Conservation (phyloP, 2,113 vertebrate genomes). For the Pagrus major region DNA sequence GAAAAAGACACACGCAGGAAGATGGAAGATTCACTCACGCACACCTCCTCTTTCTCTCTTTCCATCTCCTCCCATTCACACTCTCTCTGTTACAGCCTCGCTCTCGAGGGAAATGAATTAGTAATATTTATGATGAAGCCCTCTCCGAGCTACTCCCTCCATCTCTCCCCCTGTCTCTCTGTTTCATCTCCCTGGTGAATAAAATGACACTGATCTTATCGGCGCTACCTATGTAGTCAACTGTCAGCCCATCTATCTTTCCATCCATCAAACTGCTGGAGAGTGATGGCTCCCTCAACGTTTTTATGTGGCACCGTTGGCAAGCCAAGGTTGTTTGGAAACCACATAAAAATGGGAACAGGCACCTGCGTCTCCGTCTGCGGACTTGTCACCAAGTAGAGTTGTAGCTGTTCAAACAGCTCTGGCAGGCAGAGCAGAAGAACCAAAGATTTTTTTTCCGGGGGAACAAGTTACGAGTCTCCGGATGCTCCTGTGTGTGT, state of each 20-base stretch:
- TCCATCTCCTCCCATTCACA: constrained; percentile 54
- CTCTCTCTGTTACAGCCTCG: constrained; percentile 44
- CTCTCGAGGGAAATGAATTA: constrained; percentile 81
- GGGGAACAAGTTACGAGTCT: constrained; percentile 49
- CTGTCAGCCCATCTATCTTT: constrained; percentile 77
- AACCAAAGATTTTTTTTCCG: constrained; percentile 44
- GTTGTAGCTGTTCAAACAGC: constrained; percentile 50
- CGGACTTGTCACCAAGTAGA: constrained; percentile 45
- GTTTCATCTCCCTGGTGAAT: constrained; percentile 75
- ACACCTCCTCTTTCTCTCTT: constrained; percentile 25
- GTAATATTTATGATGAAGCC: constrained; percentile 81
- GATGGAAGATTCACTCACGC: constrained; percentile 10
- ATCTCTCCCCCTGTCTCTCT: constrained; percentile 33
- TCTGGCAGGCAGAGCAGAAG: constrained; percentile 21
- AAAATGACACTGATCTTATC: constrained; percentile 83
- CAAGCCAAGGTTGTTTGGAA: constrained; percentile 76
- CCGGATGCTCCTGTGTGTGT: constrained; percentile 10
- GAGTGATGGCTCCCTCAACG: constrained; percentile 71
- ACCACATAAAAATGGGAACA: constrained; percentile 68
- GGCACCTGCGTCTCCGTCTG: constrained; percentile 71
- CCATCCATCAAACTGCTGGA: constrained; percentile 77
- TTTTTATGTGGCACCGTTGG: constrained; percentile 65
- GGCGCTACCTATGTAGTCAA: constrained; percentile 76
- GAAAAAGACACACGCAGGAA: constrained; percentile 10
- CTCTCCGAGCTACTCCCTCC: constrained; percentile 52